Evolutionary conservation across 2,888 invertebrate species (phyloP).

Genomic region (Pecten maximus): DNA sequence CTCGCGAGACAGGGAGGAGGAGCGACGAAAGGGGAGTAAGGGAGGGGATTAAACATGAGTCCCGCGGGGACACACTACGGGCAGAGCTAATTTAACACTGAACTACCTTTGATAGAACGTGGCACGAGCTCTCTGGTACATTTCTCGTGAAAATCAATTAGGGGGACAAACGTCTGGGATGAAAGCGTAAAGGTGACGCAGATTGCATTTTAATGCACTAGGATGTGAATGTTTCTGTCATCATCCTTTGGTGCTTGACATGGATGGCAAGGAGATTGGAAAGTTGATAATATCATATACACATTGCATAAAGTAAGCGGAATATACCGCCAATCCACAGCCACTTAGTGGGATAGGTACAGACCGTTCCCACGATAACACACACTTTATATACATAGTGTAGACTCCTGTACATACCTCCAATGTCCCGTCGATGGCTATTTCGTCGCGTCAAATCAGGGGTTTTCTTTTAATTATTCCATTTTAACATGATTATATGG

Average conservation of each 20-base stretch:
- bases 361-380: slow-evolving; percentile 28
- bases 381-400: background rate
- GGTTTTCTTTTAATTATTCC: background rate
- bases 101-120: slow-evolving; percentile 28
- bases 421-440: background rate
- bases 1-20: background rate
- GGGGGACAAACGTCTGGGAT: slow-evolving; percentile 35
- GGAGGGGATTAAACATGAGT: slow-evolving; percentile 1
- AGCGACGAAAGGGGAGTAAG: background rate
- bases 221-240: slow-evolving; percentile 35
- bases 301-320: slow-evolving; percentile 33
- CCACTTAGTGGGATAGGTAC: slow-evolving; percentile 4
- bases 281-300: slow-evolving; percentile 35
- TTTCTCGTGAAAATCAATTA: slow-evolving; percentile 35
- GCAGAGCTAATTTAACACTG: slow-evolving; percentile 9
- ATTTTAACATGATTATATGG: background rate
- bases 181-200: slow-evolving; percentile 35
- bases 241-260: slow-evolving; percentile 32
- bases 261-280: slow-evolving; percentile 30
- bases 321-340: background rate
- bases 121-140: slow-evolving; percentile 28
- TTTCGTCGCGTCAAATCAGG: background rate
- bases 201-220: slow-evolving; percentile 35
- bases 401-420: background rate
- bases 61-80: slow-evolving; percentile 29